Evolutionary conservation across 2,797 vertebrate genomes (phyloP).

Genomic region (Pachyuromys duprasi): DNA sequence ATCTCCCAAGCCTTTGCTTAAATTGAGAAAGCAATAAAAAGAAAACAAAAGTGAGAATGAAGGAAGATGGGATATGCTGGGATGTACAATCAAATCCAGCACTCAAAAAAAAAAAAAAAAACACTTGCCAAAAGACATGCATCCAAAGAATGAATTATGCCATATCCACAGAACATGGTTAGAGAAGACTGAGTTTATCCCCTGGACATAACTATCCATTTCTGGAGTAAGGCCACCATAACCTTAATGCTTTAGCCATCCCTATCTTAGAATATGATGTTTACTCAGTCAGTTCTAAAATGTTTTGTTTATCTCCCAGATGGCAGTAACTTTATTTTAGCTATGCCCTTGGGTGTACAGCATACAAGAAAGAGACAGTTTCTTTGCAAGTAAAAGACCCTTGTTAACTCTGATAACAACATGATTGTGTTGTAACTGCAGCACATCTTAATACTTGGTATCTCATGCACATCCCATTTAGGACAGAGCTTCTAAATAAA

Average conservation of each 20-base stretch:
- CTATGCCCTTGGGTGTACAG: neutral
- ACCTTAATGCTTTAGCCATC: neutral
- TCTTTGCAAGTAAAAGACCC: neutral
- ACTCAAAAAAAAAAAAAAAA: neutral
- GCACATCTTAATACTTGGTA: slow-evolving; percentile 39
- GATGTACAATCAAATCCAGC: neutral
- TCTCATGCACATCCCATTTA: slow-evolving; percentile 51
- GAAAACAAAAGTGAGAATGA: neutral
- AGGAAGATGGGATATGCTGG: neutral
- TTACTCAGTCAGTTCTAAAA: slow-evolving; percentile 17
- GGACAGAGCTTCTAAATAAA: slow-evolving; percentile 66
- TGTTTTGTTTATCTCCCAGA: neutral
- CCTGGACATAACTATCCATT: neutral
- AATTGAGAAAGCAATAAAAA: neutral
- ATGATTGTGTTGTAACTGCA: slow-evolving; percentile 10
- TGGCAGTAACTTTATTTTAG: neutral
- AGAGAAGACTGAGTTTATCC: neutral
- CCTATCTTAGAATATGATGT: neutral
- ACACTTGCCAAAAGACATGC: no score
- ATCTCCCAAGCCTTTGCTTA: neutral
- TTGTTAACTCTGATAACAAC: neutral
- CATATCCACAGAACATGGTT: neutral
- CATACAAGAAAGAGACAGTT: neutral
- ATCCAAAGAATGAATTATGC: neutral
- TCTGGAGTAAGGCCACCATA: neutral